Base-by-base conservation (phyloP, 2,113 vertebrate species). In the Ceyx cyanopectus region DNA sequence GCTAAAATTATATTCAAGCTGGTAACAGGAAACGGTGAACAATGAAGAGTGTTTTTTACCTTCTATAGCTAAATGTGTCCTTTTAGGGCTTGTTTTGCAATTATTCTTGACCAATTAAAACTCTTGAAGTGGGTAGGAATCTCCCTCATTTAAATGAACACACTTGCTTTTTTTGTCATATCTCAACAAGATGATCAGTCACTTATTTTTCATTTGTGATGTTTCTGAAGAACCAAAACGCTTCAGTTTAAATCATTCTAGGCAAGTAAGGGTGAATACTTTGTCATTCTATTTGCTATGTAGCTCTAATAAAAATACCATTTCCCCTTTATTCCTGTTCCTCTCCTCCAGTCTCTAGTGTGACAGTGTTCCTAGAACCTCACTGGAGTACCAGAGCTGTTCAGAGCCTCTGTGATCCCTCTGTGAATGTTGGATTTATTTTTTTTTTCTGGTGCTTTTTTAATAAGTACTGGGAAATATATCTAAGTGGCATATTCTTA, bases 11-110 rank as follows among this genome's bases (percentile, higher is more conserved):
- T 26, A 8, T 87, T 79, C 50, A 62, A 81, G 37, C 54, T 92
- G 57, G 67, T 85, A 63, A 93, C 95, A 95, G 95, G 96, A 96
- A 93, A 86, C 32, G 10, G 27, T 74, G 75, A 93, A 93, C 94
- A 94, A 96, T 95, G 93, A 88, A 65, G 68, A 70, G 21, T 32
- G 9, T 22, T 80, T 62, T 48, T 79, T 23, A 45, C 1, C 1
- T 45, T 57, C 50, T 40, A 45, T 63, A 58, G 68, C 56, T 91
- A 58, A 90, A 68, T 72, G 14, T 94, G 89, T 74, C 92, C 91
- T 95, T 97, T 87, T 94, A 94, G 70, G 92, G 91, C 56, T 94
- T 84, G 87, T 66, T 92, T 92, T 93, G 81, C 22, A 16, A 46
- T 89, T 85, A 12, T 24, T 43, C 16, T 80, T 62, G 51, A 70